Conservation (phyloP, 1,140 invertebrate species). For the Drosophila ananassae region DNA sequence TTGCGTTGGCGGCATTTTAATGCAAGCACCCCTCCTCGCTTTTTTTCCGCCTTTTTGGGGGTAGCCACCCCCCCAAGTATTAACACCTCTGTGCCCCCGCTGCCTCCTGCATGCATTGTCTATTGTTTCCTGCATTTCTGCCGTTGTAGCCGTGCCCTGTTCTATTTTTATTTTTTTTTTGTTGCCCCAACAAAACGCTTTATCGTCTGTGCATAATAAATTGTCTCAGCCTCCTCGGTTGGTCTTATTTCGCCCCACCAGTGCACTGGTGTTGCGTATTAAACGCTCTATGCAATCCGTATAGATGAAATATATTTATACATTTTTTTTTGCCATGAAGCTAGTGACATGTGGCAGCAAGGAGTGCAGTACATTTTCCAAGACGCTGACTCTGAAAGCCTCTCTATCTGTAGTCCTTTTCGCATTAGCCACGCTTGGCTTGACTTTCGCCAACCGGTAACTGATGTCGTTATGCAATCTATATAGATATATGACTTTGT, state of each 20-base stretch:
- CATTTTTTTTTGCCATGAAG: slow-evolving; percentile 46
- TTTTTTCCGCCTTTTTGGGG: slow-evolving; percentile 3
- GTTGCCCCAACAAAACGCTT: slow-evolving; percentile 64
- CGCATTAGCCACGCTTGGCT: slow-evolving; percentile 74
- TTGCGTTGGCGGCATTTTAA: slow-evolving; percentile 75
- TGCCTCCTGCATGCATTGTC: slow-evolving; percentile 43
- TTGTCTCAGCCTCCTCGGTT: slow-evolving; percentile 44
- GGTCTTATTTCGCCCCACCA: slow-evolving; percentile 16
- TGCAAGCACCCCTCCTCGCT: slow-evolving; percentile 26
- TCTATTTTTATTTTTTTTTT: slow-evolving; percentile 30
- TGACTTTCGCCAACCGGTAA: slow-evolving; percentile 46
- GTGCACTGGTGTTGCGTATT: slow-evolving; percentile 17
- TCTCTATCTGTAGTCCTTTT: slow-evolving; percentile 10
- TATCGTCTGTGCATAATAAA: slow-evolving; percentile 81
- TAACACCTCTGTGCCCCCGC: slow-evolving; percentile 55
- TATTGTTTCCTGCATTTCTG: slow-evolving; percentile 69
- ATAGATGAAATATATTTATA: slow-evolving; percentile 3
- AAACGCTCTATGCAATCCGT: slow-evolving; percentile 40
- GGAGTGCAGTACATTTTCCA: slow-evolving; percentile 42
- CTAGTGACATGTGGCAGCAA: slow-evolving; percentile 64
- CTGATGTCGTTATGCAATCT: slow-evolving; percentile 69
- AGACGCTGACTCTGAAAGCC: slow-evolving; percentile 44
- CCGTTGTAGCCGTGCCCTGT: slow-evolving; percentile 18
- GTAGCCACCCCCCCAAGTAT: slow-evolving; percentile 36
- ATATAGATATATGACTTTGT: slow-evolving; percentile 17